A percentile compares a stretch with the other conserved stretches of the same genome.
Conservation (phyloP, 2,797 vertebrate genomes). For the Malacoctenus gilli region DNA sequence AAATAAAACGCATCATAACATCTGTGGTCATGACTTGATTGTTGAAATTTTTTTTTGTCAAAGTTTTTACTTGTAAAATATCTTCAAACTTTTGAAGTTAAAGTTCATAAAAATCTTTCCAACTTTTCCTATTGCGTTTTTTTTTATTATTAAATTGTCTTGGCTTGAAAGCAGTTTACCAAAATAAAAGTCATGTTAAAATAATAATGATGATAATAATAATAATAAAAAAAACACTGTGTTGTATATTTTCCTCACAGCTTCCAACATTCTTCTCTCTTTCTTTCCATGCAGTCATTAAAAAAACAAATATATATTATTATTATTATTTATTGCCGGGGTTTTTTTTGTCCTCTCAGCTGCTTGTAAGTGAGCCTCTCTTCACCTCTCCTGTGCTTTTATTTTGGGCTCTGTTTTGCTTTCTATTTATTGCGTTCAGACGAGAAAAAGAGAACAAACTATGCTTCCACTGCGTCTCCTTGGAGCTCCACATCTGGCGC, state of each 20-base stretch:
- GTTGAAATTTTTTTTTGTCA: slow-evolving; percentile 70
- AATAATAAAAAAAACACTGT: slow-evolving; percentile 13
- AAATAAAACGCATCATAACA: slow-evolving; percentile 23
- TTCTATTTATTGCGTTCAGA: slow-evolving; percentile 91
- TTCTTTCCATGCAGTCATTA: slow-evolving; percentile 73
- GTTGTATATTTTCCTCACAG: slow-evolving; percentile 76
- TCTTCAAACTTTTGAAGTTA: slow-evolving; percentile 45
- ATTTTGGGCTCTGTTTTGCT: slow-evolving; percentile 79
- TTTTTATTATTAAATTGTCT: slow-evolving; percentile 57
- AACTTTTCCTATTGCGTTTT: slow-evolving; percentile 49
- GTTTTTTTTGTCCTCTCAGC: slow-evolving; percentile 71
- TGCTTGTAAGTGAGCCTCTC: slow-evolving; percentile 73
- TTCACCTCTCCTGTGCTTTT: slow-evolving; percentile 65
- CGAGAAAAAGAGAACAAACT: slow-evolving; percentile 72
- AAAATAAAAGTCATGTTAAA: slow-evolving; percentile 62
- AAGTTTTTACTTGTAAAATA: slow-evolving; percentile 77
- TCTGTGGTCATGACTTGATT: slow-evolving; percentile 72
- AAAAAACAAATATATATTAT: slow-evolving; percentile 79
- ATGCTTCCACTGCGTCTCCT: slow-evolving; percentile 77
- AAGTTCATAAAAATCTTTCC: slow-evolving; percentile 58
- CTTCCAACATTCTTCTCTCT: slow-evolving; percentile 69
- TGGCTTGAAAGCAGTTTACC: slow-evolving; percentile 77
- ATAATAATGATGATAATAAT: slow-evolving; percentile 2
- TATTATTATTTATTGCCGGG: slow-evolving; percentile 90
- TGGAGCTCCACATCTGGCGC: slow-evolving; percentile 82